phyloP scores from a whole-genome alignment of 2,113 vertebrate species.

The Scopus umbretta region DNA sequence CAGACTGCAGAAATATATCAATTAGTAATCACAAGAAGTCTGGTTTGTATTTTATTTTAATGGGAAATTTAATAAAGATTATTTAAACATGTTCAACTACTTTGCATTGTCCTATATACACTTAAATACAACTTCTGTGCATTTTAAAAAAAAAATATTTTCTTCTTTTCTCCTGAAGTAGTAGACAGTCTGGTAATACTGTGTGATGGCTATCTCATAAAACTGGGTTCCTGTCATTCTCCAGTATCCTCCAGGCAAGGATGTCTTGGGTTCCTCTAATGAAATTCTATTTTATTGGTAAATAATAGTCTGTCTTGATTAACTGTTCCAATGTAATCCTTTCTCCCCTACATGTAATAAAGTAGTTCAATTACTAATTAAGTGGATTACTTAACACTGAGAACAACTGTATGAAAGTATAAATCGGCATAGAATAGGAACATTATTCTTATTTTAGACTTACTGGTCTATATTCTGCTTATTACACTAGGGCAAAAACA shows the following conservation, averaged over 20 bases:
- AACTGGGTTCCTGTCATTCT: background rate
- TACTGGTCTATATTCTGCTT: background rate
- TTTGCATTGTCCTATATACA: background rate
- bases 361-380: background rate
- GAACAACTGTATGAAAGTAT: background rate
- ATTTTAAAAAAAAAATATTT: too few relatives aligned
- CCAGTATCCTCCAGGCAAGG: background rate
- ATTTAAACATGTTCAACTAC: background rate
- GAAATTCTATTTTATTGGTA: background rate
- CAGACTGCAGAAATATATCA: background rate
- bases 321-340: background rate
- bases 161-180: background rate
- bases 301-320: background rate
- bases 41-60: background rate
- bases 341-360: background rate
- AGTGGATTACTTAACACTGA: background rate
- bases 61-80: background rate
- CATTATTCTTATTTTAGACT: background rate
- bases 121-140: background rate
- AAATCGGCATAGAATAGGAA: background rate
- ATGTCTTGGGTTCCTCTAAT: background rate
- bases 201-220: background rate
- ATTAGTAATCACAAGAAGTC: background rate
- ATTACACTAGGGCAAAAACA: background rate
- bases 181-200: background rate